Evolutionary conservation across 1,140 invertebrate species (phyloP), one percentile per base, ranked within the genome.

Genomic region (Mylabris phalerata): DNA sequence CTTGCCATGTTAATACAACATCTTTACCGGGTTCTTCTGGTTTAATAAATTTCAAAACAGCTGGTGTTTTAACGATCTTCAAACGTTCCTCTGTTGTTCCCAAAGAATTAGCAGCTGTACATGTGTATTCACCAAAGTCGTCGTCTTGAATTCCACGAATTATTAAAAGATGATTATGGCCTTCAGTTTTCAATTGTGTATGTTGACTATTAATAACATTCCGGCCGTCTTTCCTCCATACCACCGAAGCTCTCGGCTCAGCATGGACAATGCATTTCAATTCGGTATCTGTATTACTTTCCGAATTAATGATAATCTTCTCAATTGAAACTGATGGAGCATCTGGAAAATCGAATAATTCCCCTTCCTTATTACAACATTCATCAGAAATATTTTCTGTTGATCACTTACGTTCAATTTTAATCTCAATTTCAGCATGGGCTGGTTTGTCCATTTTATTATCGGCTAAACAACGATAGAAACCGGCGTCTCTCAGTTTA

Each of bases 391-490:
- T 19, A 19, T 19, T 19, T 19, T 19, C 19, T 1, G 19, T 50
- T 24, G 6, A 9, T 43, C 60, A 60, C 67, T 65, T 64, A 70
- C 69, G 67, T 38, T 58, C 59, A 13, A 71, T 44, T 43, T 47
- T 44, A 24, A 71, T 70, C 11, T 61, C 51, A 32, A 71, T 68
- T 39, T 62, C 49, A 0, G 47, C 13, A 43, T 66, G 64, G n/a
- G 61, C 65, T 9, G 68, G 69, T 54, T 59, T 40, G 47, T 52
- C 59, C 49, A 67, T 45, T 27, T 60, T 61, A 39, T 71, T 71
- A 45, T 71, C 69, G 9, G 69, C 69, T 25, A 71, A 61, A 60
- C 69, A 71, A 10, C 62, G 54, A 41, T 70, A 71, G 7, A 44
- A 44, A 5, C 69, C 69, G 10, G 56, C 62, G 48, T 68, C 55